Base-by-base conservation (phyloP, 2,113 vertebrate genomes). In the Neoarius graeffei region DNA sequence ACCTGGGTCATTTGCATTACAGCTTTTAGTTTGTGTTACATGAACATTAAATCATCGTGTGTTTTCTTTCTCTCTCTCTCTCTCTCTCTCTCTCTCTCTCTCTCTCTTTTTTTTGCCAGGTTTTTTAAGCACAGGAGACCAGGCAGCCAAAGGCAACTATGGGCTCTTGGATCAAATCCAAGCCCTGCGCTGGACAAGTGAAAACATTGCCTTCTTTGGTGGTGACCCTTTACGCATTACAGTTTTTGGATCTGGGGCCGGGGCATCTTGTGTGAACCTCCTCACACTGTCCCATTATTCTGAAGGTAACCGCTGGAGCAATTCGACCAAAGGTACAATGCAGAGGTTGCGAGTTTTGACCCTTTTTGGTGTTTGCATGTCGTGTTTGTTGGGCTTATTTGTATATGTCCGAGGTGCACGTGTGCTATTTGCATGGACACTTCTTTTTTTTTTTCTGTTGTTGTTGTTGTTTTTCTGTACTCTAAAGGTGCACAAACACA, bases 261-360 rank as follows among this genome's bases (percentile, higher is more conserved):
- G 98, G 62, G 98, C 97, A 81, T 99, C 98, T 54, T 99, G 98
- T 90, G 98, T 99, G 94, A 99, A 99, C 95, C 96, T 99, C 17
- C 97, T 99, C 94, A 99, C 98, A 84, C 95, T 99, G 93, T 99
- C 98, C 94, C 98, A 99, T 97, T 99, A 99, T 95, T 99, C 98
- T 92, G 98, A 99, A 97, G 98, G 98, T 95, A 99, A 99, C 97
- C 98, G 98, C 96, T 99, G 98, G 98, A 99, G 98, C 97, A 99
- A 99, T 97, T 99, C 98, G 94, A 99, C 98, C 94, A 99, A 99
- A 99, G 98, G 98, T 99, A 97, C 95, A 95, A 95, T 93, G 94
- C 96, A 96, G 95, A 87, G 74, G 95, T 96, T 96, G 96, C 95
- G 94, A 96, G 95, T 96, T 96, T 96, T 95, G 94, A 95, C 23